A percentile compares a stretch with the other conserved stretches of the same genome.
Conservation (phyloP, 2,888 invertebrate genomes). For the Tethea ocularis region DNA sequence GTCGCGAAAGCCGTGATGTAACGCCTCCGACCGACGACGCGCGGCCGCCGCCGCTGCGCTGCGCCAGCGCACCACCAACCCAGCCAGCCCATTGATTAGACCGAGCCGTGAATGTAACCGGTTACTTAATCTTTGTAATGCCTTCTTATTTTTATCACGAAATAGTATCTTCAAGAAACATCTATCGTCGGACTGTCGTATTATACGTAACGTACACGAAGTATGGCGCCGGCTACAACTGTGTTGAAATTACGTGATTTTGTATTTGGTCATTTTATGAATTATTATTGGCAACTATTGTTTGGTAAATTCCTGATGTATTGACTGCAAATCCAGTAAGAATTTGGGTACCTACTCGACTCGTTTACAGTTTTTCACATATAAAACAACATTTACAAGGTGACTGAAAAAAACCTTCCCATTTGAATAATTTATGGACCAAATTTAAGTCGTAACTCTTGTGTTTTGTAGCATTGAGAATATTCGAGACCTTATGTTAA, state of each 20-base stretch:
- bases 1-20: conserved; percentile 78
- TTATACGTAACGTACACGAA: not conserved
- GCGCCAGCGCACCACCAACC: conserved; percentile 47
- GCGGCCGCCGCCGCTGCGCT: conserved; percentile 23
- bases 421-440: conserved; percentile 11
- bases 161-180: conserved; percentile 11
- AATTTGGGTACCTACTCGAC: not conserved
- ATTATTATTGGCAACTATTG: not conserved
- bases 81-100: conserved; percentile 76
- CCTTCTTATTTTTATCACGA: conserved; percentile 28
- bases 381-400: conserved; percentile 10
- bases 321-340: not conserved
- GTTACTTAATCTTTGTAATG: conserved; percentile 64
- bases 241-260: not conserved
- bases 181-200: not conserved
- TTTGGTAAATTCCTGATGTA: not conserved
- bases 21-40: conserved; percentile 24
- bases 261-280: not conserved
- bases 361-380: conserved; percentile 9
- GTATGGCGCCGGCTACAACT: not conserved
- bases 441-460: not conserved
- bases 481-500: conserved; percentile 25
- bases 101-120: conserved; percentile 66
- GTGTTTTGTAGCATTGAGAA: conserved; percentile 15
- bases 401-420: conserved; percentile 4